phyloP scores from a whole-genome alignment of 2,888 invertebrate genomes.

The Ectropis crepuscularia region DNA sequence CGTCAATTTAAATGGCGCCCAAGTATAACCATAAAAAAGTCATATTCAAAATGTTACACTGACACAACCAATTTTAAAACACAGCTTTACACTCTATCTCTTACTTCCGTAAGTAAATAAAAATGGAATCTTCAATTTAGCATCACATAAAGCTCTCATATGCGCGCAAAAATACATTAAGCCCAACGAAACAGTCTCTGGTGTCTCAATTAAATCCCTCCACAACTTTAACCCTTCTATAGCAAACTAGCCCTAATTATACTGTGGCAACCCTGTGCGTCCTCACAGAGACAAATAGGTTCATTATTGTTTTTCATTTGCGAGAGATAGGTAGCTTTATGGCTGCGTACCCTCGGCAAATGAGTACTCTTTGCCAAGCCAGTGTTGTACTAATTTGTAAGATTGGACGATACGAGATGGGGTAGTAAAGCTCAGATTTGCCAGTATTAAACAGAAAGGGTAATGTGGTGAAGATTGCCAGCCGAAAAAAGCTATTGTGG shows the following conservation, averaged over 20 bases:
- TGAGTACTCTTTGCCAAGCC: constrained; percentile 46
- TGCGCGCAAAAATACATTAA: neutral
- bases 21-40: too few relatives aligned
- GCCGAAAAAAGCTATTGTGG: constrained; percentile 24
- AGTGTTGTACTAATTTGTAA: constrained; percentile 49
- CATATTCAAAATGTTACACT: too few relatives aligned
- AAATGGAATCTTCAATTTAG: neutral
- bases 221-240: constrained; percentile 32
- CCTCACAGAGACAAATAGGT: constrained; percentile 53
- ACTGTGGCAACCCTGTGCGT: constrained; percentile 35
- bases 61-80: too few relatives aligned
- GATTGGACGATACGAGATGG: constrained; percentile 38
- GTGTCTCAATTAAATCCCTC: constrained; percentile 27
- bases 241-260: constrained; percentile 41
- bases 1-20: too few relatives aligned
- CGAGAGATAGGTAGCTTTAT: constrained; percentile 30
- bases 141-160: neutral
- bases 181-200: constrained; percentile 2
- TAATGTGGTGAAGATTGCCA: constrained; percentile 30
- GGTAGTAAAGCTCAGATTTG: constrained; percentile 27
- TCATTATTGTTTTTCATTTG: constrained; percentile 68
- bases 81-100: too few relatives aligned
- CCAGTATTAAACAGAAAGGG: constrained; percentile 26
- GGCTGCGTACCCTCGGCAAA: constrained; percentile 33
- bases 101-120: too few relatives aligned